phyloP scores from a whole-genome alignment of 2,113 vertebrate genomes.

The Cariama cristata region DNA sequence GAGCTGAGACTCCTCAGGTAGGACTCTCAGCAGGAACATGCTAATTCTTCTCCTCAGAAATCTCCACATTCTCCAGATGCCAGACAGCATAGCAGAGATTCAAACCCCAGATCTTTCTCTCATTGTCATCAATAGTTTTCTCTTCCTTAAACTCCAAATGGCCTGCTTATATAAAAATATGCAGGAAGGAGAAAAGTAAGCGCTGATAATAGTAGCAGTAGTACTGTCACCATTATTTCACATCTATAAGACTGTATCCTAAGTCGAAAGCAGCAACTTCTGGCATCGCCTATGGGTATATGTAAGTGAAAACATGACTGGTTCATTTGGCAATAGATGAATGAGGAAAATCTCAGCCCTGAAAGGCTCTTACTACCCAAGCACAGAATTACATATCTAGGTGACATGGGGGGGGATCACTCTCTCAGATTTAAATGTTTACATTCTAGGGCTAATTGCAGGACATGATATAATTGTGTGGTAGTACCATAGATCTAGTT shows the following conservation, averaged over 20 bases:
- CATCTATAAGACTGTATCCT: background rate
- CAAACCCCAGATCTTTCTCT: background rate
- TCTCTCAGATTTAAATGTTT: background rate
- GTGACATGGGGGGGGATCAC: background rate
- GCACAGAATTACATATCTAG: background rate
- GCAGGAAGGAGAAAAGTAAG: background rate
- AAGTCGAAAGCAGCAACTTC: background rate
- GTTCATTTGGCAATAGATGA: background rate
- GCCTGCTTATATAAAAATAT: background rate
- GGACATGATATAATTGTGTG: no score
- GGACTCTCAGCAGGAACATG: background rate
- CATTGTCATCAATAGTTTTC: background rate
- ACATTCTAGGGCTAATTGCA: background rate
- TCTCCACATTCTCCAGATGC: background rate
- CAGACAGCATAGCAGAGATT: background rate
- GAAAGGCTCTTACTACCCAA: background rate
- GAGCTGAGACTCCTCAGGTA: background rate
- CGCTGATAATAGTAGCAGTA: background rate
- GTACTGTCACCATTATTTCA: background rate
- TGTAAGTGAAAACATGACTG: background rate
- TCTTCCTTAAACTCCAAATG: background rate
- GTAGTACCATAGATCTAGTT: background rate
- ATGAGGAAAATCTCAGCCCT: background rate
- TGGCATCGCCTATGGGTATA: background rate
- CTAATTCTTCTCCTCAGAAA: background rate